Evolutionary conservation across 2,888 invertebrate genomes (phyloP), one percentile per base, ranked within the genome.

Genomic region (Macaria liturata): DNA sequence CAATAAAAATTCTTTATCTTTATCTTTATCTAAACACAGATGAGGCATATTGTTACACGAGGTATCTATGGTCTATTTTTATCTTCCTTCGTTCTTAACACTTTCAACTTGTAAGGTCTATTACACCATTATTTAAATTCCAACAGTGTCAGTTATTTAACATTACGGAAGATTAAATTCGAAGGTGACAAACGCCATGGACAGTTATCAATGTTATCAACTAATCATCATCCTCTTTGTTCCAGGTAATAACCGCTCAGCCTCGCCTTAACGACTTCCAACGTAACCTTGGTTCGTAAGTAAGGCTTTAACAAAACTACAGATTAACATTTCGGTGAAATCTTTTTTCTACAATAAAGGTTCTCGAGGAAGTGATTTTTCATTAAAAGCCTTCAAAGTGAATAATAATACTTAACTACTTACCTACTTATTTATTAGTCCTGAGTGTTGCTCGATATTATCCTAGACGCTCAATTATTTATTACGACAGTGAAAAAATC

Each of bases 21-120:
- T n/a, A n/a, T n/a, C n/a, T n/a, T n/a, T n/a, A n/a, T 57, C 67
- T 67, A 67, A 68, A 67, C 63, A 50, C 58, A 65, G 55, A 65
- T 64, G 45, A 61, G 52, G 54, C 49, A 49, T 44, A n/a, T 31
- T 51, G 54, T 44, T 46, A 31, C 56, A 50, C 49, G 46, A 57
- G 39, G 47, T 48, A 50, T 46, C 50, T 40, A 51, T 40, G 39
- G 37, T 30, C 31, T 44, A 46, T 47, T 53, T 46, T 46, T 57
- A 48, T 61, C 37, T 45, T 30, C 42, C 39, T 49, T 43, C 49
- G 46, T 59, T 49, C 47, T 54, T 57, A 45, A 4, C 34, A 6
- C 4, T 34, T 34, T n/a, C n/a, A 6, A 34, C 6, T 34, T 34
- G 4, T 34, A 34, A 34, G 34, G 6, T 4, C 34, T 34, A 4